Evolutionary conservation across 2,797 vertebrate species (phyloP).

Genomic region (Melanogrammus aeglefinus): DNA sequence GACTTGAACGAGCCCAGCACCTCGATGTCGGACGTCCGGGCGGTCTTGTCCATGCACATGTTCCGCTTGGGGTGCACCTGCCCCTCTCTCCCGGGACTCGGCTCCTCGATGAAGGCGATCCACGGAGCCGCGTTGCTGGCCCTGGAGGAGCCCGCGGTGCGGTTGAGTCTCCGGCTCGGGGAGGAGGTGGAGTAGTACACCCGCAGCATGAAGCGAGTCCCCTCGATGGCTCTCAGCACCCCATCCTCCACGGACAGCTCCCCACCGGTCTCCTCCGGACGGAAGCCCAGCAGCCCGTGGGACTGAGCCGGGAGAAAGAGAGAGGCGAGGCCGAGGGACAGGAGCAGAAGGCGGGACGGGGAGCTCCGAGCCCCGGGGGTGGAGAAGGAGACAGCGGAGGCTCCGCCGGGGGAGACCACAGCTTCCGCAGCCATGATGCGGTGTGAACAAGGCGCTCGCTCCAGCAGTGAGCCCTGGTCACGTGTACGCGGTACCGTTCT

Average conservation of each 20-base stretch:
- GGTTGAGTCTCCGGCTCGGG: conserved; percentile 72
- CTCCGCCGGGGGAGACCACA: conserved; percentile 67
- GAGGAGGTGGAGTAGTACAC: conserved; percentile 79
- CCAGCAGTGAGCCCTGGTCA: conserved; percentile 57
- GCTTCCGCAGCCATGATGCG: conserved; percentile 79
- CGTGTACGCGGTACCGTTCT: conserved; percentile 58
- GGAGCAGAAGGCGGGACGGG: conserved; percentile 71
- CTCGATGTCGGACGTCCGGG: conserved; percentile 89
- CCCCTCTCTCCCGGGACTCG: conserved; percentile 70
- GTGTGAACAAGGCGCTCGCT: conserved; percentile 53
- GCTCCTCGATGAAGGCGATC: conserved; percentile 90
- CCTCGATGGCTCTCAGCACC: conserved; percentile 88
- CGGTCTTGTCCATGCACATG: conserved; percentile 82
- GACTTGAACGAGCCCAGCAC: conserved; percentile 84
- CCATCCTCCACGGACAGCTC: conserved; percentile 86
- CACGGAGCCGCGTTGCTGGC: conserved; percentile 75
- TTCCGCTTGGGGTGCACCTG: conserved; percentile 72
- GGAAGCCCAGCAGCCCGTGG: conserved; percentile 81
- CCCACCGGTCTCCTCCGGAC: conserved; percentile 86
- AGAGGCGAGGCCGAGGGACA: conserved; percentile 55
- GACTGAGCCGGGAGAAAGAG: conserved; percentile 58
- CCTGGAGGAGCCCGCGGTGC: conserved; percentile 57
- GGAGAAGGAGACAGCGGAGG: conserved; percentile 45
- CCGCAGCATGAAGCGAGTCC: conserved; percentile 88
- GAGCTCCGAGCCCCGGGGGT: conserved; percentile 52